Conservation (phyloP, 2,113 vertebrate species). For the Mus spicilegus region DNA sequence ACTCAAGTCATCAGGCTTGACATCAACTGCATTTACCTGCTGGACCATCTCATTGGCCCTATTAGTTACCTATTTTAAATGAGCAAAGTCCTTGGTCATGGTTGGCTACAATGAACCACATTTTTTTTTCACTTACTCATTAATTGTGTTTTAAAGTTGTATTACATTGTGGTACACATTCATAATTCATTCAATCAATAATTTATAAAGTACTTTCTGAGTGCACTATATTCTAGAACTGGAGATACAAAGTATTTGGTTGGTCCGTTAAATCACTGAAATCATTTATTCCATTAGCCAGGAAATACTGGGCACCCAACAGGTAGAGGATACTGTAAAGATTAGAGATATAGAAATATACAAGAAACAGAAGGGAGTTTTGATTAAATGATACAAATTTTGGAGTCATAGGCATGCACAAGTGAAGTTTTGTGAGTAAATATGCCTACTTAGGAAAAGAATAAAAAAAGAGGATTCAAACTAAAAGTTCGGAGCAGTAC, state of each 20-base stretch:
- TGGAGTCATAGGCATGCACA: not conserved
- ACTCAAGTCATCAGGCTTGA: not conserved
- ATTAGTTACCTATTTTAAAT: conserved; percentile 6
- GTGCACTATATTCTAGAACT: not conserved
- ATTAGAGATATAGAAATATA: not conserved
- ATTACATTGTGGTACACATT: conserved; percentile 18
- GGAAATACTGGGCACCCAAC: not conserved
- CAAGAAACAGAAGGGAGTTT: not conserved
- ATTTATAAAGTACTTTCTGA: not conserved
- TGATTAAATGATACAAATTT: not conserved
- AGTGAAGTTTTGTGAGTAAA: not conserved
- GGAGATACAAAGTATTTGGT: not conserved
- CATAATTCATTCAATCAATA: not conserved
- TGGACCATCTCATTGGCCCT: not conserved
- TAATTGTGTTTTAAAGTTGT: not conserved
- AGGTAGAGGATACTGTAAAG: not conserved
- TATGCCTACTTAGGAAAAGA: not conserved
- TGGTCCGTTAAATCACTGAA: not conserved
- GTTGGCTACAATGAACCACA: conserved; percentile 7
- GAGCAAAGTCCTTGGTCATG: conserved; percentile 30
- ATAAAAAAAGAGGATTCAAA: not conserved
- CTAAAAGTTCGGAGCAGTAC: not conserved
- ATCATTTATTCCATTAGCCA: not conserved
- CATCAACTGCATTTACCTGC: not conserved
- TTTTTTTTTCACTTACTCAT: conserved; percentile 31